Evolutionary conservation across 1,140 invertebrate species (phyloP), one percentile per base, ranked within the genome.

Genomic region (Liolophura sinensis): DNA sequence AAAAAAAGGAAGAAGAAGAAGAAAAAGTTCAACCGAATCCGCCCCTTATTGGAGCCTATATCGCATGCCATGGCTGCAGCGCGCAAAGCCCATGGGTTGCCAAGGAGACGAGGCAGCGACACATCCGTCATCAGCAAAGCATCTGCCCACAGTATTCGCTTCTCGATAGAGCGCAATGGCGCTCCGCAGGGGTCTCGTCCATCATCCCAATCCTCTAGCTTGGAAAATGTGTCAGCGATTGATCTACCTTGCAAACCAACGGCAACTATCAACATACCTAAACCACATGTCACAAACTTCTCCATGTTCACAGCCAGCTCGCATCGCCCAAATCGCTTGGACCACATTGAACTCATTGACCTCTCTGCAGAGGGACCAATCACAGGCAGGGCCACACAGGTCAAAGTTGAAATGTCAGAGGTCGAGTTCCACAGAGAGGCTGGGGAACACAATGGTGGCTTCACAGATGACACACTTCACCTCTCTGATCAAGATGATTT

Each of bases 141-240:
- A 7, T 78, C 76, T 0, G 70, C 75, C 14, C 71, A 73, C 48
- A 73, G 73, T 56, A 64, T 76, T 22, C 61, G 69, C 47, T 61
- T 75, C 48, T 64, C 68, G 48, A 24, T 73, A 12, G 72, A 73
- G 46, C 64, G 65, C 11, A 69, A 68, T 48, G 69, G 67, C 55
- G 56, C 20, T 11, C 22, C 70, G 27, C 67, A 67, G 24, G 67
- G 31, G 9, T 40, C 31, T 5, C 31, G 31, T 5, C 31, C 62
- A 25, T 51, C 67, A 16, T 72, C 71, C 27, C 25, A 69, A 11
- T 27, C 62, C 1, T 67, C 67, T 59, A 68, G 55, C 63, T 65
- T 40, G 59, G 64, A 40, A 54, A 67, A 50, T 58, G 52, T 27
- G 58, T 64, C 31, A 52, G 62, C 5, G 65, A 70, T 31, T 48